These are phyloP conservation scores for Pyralis farinalis DNA, from an alignment of 2,888 invertebrate species.

Conservation along the genomic window DNA sequence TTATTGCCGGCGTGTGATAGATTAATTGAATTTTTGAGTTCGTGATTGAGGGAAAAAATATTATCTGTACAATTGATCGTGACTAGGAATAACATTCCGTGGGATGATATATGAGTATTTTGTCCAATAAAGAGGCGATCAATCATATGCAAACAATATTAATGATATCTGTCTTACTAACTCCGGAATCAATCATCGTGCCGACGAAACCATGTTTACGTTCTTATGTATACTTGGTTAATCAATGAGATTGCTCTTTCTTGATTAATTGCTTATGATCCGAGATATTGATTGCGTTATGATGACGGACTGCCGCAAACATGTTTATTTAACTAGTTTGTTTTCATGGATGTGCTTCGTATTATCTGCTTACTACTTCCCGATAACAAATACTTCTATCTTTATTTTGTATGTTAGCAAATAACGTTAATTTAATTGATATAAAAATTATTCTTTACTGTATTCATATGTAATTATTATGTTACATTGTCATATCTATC, in stretches of 20 bases:
- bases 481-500: too few relatives aligned
- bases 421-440: too few relatives aligned
- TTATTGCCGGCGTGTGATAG: slow-evolving; percentile 19
- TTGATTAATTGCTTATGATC: slow-evolving; percentile 17
- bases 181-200: slow-evolving; percentile 57
- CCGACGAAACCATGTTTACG: slow-evolving; percentile 31
- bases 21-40: slow-evolving; percentile 16
- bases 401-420: too few relatives aligned
- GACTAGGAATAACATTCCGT: slow-evolving; percentile 33
- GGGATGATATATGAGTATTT: slow-evolving; percentile 42
- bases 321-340: slow-evolving; percentile 11
- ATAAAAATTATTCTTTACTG: too few relatives aligned
- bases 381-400: too few relatives aligned
- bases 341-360: background rate
- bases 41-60: slow-evolving; percentile 26
- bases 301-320: slow-evolving; percentile 13
- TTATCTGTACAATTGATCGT: slow-evolving; percentile 36
- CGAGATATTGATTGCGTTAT: background rate
- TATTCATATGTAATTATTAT: too few relatives aligned
- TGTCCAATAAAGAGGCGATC: slow-evolving; percentile 45
- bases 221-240: slow-evolving; percentile 21
- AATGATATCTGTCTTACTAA: slow-evolving; percentile 58
- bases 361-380: too few relatives aligned
- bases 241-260: slow-evolving; percentile 17
- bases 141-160: slow-evolving; percentile 64